These are phyloP conservation scores for Crotalus helleri DNA, from an alignment of 2,113 vertebrate genomes.

Conservation along the genomic window DNA sequence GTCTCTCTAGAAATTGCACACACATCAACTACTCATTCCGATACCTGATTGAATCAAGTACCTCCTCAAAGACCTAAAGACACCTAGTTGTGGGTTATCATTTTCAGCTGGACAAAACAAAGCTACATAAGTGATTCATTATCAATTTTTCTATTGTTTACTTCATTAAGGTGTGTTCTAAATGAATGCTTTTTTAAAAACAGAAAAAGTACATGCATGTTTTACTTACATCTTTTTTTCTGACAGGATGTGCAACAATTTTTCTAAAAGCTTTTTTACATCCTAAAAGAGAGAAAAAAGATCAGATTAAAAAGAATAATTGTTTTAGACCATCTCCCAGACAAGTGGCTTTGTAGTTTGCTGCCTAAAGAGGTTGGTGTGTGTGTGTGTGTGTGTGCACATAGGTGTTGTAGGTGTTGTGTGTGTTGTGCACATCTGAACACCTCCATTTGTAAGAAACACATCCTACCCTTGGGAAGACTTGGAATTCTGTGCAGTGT, in stretches of 20 bases:
- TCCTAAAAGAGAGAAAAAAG: constrained; percentile 18
- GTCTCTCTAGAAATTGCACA: not conserved
- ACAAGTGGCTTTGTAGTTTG: not conserved
- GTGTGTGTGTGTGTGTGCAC: too few species aligned
- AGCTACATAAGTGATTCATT: not conserved
- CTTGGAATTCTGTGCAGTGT: not conserved
- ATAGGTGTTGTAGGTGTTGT: not conserved
- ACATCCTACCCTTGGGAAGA: not conserved
- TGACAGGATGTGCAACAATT: constrained; percentile 21
- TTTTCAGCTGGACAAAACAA: not conserved
- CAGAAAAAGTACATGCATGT: not conserved
- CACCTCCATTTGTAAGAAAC: not conserved
- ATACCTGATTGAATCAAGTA: not conserved
- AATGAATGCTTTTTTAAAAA: not conserved
- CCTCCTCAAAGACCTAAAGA: not conserved
- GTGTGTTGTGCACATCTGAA: not conserved
- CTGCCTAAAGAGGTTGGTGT: not conserved
- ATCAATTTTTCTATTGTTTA: not conserved
- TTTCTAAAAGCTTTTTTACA: not conserved
- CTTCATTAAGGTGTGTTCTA: not conserved
- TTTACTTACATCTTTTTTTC: not conserved
- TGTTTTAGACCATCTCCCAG: not conserved
- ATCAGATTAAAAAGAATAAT: not conserved
- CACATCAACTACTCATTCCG: not conserved
- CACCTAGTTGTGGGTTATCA: not conserved